Base-by-base conservation (phyloP, 2,113 vertebrate species). In the Gallinago paraguaiae region DNA sequence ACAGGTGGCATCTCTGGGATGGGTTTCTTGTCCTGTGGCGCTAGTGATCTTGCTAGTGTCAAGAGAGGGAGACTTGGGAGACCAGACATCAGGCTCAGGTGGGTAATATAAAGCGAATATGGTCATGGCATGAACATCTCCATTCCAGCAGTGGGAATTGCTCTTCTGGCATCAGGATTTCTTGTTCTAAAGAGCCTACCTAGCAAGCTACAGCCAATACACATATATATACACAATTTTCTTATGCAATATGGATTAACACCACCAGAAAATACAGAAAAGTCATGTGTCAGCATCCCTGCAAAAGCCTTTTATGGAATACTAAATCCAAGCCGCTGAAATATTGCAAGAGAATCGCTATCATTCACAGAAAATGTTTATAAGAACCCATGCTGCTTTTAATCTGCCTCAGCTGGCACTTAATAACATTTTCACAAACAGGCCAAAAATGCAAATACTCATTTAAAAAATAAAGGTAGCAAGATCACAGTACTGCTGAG, bases 21-120 rank as follows among this genome's bases (percentile, higher is more conserved):
- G 65, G 13, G 6, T 35, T 83, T 50, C 67, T 64, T 35, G 30
- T 60, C 61, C 82, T 9, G 4, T 16, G 74, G 60, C 27, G 7
- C 59, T 19, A 53, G 37, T 69, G 22, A 61, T 41, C 54, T 57
- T 4, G 6, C 17, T 41, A 13, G 16, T 9, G 33, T 60, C 67
- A 79, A 39, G 28, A 71, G 24, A 0, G 1, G 50, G 2, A 64
- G 28, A 35, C 2, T 2, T 0, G 0, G 50, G 2, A 64, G 28
- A 35, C 2, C 2, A 59, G 3, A 11, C 4, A 4, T 54, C 12
- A 56, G 31, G 71, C 39, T 90, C 46, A 71, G 14, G 18, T 27
- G 37, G 46, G 30, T 59, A 24, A 75, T 28, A 50, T 17, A 60
- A 51, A 79, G 81, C 33, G 45, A 33, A 24, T 7, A 10, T 11